Conservation (phyloP, 1,140 invertebrate species). For the Archivesica marissinica region DNA sequence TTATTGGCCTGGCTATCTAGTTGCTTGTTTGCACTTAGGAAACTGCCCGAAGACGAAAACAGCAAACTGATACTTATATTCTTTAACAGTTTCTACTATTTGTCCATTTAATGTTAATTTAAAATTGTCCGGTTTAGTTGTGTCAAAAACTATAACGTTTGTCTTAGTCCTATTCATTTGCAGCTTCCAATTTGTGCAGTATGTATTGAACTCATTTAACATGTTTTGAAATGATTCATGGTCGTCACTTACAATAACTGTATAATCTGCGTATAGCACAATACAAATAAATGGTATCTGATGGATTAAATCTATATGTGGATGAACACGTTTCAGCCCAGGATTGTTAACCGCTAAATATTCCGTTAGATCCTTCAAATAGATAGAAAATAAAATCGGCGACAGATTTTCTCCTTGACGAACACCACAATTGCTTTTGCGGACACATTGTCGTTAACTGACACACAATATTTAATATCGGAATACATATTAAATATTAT, state of each 20-base stretch:
- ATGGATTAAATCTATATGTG: no score
- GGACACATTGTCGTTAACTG: not conserved
- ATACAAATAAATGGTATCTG: no score
- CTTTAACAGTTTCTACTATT: no score
- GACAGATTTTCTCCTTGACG: slow-evolving; percentile 23
- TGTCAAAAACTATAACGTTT: not conserved
- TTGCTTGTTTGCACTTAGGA: not conserved
- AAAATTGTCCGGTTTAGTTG: not conserved
- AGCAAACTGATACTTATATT: no score
- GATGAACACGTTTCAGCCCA: not conserved
- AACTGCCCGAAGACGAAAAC: no score
- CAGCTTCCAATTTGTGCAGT: not conserved
- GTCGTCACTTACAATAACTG: not conserved
- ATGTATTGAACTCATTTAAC: not conserved
- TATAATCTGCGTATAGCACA: no score
- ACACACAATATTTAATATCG: slow-evolving; percentile 19
- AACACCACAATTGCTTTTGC: not conserved
- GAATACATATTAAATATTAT: not conserved
- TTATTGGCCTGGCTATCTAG: not conserved
- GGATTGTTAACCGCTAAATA: not conserved
- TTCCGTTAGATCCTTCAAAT: not conserved
- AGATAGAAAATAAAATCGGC: no score
- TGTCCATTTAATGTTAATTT: not conserved
- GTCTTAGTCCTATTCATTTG: not conserved
- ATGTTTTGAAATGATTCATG: not conserved